These are phyloP conservation scores for Sorex araneus DNA, from an alignment of 2,113 vertebrate species.

Conservation along the genomic window DNA sequence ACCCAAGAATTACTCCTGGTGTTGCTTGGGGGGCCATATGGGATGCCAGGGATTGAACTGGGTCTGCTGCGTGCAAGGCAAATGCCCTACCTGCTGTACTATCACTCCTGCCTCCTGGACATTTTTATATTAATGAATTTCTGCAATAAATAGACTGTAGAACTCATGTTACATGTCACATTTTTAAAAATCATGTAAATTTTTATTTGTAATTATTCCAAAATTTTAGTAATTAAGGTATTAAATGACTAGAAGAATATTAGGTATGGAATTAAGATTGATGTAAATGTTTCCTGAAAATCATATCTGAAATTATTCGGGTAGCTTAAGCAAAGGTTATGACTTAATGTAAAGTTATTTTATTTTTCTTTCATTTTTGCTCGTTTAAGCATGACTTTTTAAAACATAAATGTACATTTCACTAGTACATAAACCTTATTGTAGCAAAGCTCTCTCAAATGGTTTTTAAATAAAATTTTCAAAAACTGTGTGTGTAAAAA, in stretches of 20 bases:
- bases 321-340: conserved; percentile 46
- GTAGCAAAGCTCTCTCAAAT: conserved; percentile 14
- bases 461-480: background rate
- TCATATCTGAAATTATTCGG: conserved; percentile 7
- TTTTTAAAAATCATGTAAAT: conserved; percentile 34
- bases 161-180: background rate
- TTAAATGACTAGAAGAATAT: conserved; percentile 53
- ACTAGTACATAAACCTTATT: conserved; percentile 13
- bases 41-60: too few relatives aligned
- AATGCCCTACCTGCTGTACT: too few relatives aligned
- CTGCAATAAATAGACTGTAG: background rate
- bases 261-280: conserved; percentile 54
- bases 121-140: conserved; percentile 55
- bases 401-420: background rate
- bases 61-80: too few relatives aligned
- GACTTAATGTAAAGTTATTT: conserved; percentile 28
- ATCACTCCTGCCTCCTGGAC: background rate
- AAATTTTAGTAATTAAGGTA: conserved; percentile 58
- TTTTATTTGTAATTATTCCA: conserved; percentile 55
- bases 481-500: conserved; percentile 31
- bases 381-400: background rate
- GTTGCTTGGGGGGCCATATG: too few relatives aligned
- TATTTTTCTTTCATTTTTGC: conserved; percentile 63
- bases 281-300: conserved; percentile 45
- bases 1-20: too few relatives aligned